Evolutionary conservation across 1,140 invertebrate species (phyloP), one percentile per base, ranked within the genome.

Genomic region (Aphaenogaster ashmeadi): DNA sequence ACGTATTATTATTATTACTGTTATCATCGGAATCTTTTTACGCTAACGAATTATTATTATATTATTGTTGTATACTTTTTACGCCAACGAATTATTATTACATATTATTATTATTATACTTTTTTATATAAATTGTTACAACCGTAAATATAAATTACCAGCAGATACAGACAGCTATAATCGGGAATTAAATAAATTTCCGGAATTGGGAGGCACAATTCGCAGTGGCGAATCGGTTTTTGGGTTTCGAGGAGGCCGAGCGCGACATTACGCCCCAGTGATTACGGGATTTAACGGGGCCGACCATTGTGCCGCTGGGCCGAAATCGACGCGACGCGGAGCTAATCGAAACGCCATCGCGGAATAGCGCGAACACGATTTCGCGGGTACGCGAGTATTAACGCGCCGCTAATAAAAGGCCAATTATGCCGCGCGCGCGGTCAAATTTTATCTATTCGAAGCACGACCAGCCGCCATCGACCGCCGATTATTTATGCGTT

Each of bases 371-470:
- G 60, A 27, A 54, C 52, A n/a, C 13, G 36, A 83, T 83, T 83
- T 74, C 18, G 41, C 15, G 13, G 38, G 9, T 72, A 52, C 18
- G 75, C 21, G n/a, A 47, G 41, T 62, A 44, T 84, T 84, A 75
- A 84, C 62, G 69, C 18, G 33, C 41, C 33, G 7, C 54, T 84
- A 84, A 84, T 84, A 74, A 84, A 84, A 62, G 44, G 80, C 69
- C 69, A 84, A 84, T 84, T 74, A 75, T 27, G 41, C 36, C 7
- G 11, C 3, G 38, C 18, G 13, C 54, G 54, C 41, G 52, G 47
- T 50, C n/a, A 27, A 75, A 62, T 41, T 84, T 75, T 74, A 75
- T 74, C 69, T 83, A 60, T 44, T 27, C 9, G 21, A 36, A 11
- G 67, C 66, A 36, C 52, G 44, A 60, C 50, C 7, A 41, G 52